Conservation (phyloP, 2,888 invertebrate species). For the Pterobdella sp. region DNA sequence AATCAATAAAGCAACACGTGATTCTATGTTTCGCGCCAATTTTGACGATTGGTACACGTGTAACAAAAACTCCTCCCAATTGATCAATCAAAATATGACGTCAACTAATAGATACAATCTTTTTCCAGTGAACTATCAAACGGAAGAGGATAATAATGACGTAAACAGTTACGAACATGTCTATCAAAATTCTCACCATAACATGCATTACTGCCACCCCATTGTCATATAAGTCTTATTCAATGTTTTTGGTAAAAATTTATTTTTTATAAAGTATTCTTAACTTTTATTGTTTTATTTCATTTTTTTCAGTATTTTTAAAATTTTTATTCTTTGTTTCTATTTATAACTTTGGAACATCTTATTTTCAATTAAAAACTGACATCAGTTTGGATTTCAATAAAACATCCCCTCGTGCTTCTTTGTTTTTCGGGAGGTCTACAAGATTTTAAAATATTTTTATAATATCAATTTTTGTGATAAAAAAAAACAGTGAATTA, state of each 20-base stretch:
- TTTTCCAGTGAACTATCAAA: not conserved
- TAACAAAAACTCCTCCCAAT: not conserved
- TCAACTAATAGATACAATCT: not conserved
- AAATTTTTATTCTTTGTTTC: not conserved
- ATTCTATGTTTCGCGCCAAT: not conserved
- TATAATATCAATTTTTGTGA: not conserved
- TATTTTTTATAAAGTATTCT: not conserved
- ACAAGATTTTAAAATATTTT: not conserved
- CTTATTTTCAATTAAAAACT: no score
- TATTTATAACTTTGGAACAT: not conserved
- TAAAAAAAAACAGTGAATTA: not conserved
- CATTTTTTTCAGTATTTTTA: not conserved
- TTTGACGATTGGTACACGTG: not conserved
- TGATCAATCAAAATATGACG: not conserved
- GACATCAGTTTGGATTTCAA: no score
- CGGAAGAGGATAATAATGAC: not conserved
- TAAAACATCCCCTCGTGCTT: no score
- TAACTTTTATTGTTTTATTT: not conserved
- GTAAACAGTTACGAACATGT: not conserved
- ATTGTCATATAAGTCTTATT: not conserved
- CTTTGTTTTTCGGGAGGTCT: no score
- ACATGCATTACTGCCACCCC: not conserved
- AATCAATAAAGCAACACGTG: not conserved
- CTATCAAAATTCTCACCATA: not conserved
- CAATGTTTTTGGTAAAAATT: not conserved